Base-by-base conservation (phyloP, 2,888 invertebrate genomes). In the Pammene fasciana region DNA sequence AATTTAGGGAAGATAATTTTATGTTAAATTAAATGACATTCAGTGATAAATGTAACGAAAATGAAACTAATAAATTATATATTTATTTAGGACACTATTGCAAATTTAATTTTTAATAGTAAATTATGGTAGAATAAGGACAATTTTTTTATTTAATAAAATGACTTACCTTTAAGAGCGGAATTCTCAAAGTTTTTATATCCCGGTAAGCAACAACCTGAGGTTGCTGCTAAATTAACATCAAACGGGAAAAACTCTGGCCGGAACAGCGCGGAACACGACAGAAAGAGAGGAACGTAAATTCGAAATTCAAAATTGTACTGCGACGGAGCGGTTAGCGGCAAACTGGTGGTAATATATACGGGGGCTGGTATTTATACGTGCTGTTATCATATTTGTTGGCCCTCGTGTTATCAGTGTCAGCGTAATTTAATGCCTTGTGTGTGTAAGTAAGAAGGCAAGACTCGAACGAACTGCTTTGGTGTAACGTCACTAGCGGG, bases 161-260 rank as follows among this genome's bases (percentile, higher is more conserved):
- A 54, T 67, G 67, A 73, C 93, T 89, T 82, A 94, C 93, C 90
- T 86, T 90, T 90, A 88, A 85, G 85, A 91, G 90, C 91, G 94
- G 88, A 94, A 94, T 94, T 94, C 94, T 94, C 91, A 93, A 93
- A 94, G 93, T 93, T 94, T 94, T 92, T 82, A 79, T 74, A 71
- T 75, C 87, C 89, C 83, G 77, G 76, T 84, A 90, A 91, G 92
- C 92, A 92, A 92, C 93, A 92, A 92, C 93, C 90, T 59, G 14
- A 62, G 92, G 92, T 90, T 92, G 92, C 84, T 92, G 93, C 92
- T 89, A 90, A 92, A 83, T 77, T 65, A 76, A 57, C 79, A 77
- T 71, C 70, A 75, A 54, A 71, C 70, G 72, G 71, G 73, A 67
- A 71, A 61, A 34, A 71, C 70, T 67, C 41, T 43, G 48, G 71